A percentile compares a stretch with the other conserved stretches of the same genome.
phyloP scores from a whole-genome alignment of 1,140 invertebrate species.

The Neodiprion pinetum region DNA sequence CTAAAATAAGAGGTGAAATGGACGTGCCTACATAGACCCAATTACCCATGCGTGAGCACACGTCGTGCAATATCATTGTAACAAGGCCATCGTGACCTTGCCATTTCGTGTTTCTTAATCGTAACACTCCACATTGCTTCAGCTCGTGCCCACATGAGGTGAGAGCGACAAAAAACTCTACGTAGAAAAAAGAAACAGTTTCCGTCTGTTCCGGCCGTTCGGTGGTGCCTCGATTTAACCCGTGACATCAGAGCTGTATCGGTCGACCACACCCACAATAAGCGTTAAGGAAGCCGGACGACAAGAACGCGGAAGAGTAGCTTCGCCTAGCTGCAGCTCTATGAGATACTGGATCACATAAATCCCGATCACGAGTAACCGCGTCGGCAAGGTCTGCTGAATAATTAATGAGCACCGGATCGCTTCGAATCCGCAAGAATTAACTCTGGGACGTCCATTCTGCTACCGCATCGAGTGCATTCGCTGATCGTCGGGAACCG shows the following conservation, averaged over 20 bases:
- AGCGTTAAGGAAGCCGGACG: neutral
- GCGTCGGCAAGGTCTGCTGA: neutral
- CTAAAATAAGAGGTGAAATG: neutral
- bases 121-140: neutral
- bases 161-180: too few relatives aligned
- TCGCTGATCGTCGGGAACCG: too few relatives aligned
- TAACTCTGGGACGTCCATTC: too few relatives aligned
- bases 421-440: neutral
- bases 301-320: neutral
- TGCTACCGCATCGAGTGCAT: too few relatives aligned
- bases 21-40: neutral
- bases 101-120: constrained; percentile 1
- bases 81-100: neutral
- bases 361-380: neutral
- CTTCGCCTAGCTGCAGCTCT: neutral
- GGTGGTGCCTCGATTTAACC: neutral
- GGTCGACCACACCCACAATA: neutral
- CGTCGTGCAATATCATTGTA: neutral
- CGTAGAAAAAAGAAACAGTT: neutral
- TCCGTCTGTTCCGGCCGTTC: neutral
- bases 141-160: too few relatives aligned
- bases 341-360: constrained; percentile 5
- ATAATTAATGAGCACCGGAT: neutral
- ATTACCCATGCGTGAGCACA: neutral
- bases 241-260: neutral